Percentiles rank a stretch among this genome's conserved stretches.
Evolutionary conservation across 2,113 vertebrate genomes (phyloP).

Genomic region (Silurus meridionalis): DNA sequence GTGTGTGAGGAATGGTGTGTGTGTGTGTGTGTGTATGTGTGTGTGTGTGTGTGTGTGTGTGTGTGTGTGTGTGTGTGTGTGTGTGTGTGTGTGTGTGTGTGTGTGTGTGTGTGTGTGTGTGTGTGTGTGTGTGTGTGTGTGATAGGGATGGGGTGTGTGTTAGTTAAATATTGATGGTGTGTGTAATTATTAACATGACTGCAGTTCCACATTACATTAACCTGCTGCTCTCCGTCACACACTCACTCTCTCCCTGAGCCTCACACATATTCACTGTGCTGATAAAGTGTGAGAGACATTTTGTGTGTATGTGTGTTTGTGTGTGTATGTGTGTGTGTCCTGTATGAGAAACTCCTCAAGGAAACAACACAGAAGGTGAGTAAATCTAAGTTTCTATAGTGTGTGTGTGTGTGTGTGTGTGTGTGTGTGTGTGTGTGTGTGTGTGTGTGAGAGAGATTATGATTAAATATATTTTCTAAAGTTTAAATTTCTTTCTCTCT

Average conservation of each 20-base stretch:
- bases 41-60: too few relatives aligned
- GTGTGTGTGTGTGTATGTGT: too few relatives aligned
- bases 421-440: not conserved
- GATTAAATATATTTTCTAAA: not conserved
- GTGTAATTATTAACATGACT: conserved; percentile 77
- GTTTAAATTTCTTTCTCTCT: not conserved
- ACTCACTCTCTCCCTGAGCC: not conserved
- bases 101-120: not conserved
- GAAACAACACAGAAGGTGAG: too few relatives aligned
- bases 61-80: too few relatives aligned
- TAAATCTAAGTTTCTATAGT: too few relatives aligned
- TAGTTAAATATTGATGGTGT: conserved; percentile 78
- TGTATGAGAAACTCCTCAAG: too few relatives aligned
- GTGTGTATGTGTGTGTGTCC: not conserved
- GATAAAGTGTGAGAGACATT: not conserved
- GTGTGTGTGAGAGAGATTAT: not conserved
- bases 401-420: not conserved
- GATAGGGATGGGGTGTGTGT: conserved; percentile 69
- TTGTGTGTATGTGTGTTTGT: not conserved
- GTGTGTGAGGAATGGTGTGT: too few relatives aligned
- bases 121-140: conserved; percentile 37
- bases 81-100: too few relatives aligned
- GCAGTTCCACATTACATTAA: conserved; percentile 70
- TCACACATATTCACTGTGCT: not conserved
- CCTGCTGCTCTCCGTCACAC: conserved; percentile 59